Evolutionary conservation across 1,140 invertebrate genomes (phyloP).

Genomic region (Hyles euphorbiae): DNA sequence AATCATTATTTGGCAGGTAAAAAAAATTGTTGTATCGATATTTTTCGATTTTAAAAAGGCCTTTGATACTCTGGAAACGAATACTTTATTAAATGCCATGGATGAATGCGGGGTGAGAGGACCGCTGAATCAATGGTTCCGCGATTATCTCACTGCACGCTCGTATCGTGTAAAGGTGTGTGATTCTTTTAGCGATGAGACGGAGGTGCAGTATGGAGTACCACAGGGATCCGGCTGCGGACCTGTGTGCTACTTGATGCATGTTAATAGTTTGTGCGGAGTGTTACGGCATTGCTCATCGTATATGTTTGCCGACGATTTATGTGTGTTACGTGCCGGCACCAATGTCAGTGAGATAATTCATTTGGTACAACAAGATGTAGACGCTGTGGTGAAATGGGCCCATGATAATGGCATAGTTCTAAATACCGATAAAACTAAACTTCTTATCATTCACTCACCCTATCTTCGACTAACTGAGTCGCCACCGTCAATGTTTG

Average conservation of each 20-base stretch:
- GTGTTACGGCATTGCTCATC: no score
- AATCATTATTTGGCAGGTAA: background rate
- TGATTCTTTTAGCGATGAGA: slow-evolving; percentile 1
- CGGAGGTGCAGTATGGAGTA: no score
- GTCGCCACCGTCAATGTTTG: no score
- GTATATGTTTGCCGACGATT: no score
- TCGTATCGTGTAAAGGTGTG: slow-evolving; percentile 14
- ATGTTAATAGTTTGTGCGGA: no score
- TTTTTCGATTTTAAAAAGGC: slow-evolving; percentile 15
- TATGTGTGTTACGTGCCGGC: background rate
- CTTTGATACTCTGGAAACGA: slow-evolving; percentile 19
- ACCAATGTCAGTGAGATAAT: background rate
- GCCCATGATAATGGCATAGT: no score
- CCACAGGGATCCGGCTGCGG: slow-evolving; percentile 20
- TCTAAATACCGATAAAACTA: no score
- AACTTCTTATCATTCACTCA: no score
- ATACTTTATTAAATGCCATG: slow-evolving; percentile 19
- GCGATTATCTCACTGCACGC: slow-evolving; percentile 17
- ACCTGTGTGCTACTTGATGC: no score
- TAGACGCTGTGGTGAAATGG: no score
- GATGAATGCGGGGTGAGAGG: slow-evolving; percentile 15
- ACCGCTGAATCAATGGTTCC: slow-evolving; percentile 20
- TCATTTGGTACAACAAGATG: background rate
- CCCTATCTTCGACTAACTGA: no score
- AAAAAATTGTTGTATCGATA: slow-evolving; percentile 11